Base-by-base conservation (phyloP, 1,140 invertebrate species). In the Drepana arcuata region DNA sequence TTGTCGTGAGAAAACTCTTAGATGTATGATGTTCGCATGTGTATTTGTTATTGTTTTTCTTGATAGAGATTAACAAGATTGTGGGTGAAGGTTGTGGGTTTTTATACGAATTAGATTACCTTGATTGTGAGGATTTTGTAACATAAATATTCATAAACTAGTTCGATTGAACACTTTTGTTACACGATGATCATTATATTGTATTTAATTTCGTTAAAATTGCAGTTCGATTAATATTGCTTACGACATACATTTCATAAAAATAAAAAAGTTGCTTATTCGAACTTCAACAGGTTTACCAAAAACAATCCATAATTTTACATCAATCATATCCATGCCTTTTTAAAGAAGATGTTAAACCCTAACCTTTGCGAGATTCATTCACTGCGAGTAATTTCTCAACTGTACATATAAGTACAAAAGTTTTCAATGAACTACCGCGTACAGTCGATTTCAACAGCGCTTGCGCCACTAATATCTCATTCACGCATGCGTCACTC, bases 401-500 rank as follows among this genome's bases (percentile, higher is more conserved):
- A 9, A 9, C 4, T 21, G 18, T 21, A 5, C 4, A 9, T 21
- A 4, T 5, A 21, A 21, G 4, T 5, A 21, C 9, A 21, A 21
- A 21, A 9, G 18, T 21, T 4, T 21, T 41, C 28, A 14, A 30
- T 30, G 11, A 14, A 30, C 23, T 28, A 26, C 28, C 16, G 37
- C 24, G 32, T 41, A 41, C 30, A 26, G 26, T 34, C 33, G 16
- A 41, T 57, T 57, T 51, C 58, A 45, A 42, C 49, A 56, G 33
- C 14, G 25, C 43, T 60, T 57, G 48, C 58, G 41, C 48, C 64
- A 62, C 53, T 68, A 64, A 80, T 70, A 78, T 70, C 69, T 78
- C 64, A 75, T 80, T 72, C 70, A 78, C 71, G 71, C 74, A 67
- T 74, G 59, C 75, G 64, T 73, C 75, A 75, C 60, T 75, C 46